Conservation (phyloP, 2,888 invertebrate genomes). For the Tolmerus cingulatus region DNA sequence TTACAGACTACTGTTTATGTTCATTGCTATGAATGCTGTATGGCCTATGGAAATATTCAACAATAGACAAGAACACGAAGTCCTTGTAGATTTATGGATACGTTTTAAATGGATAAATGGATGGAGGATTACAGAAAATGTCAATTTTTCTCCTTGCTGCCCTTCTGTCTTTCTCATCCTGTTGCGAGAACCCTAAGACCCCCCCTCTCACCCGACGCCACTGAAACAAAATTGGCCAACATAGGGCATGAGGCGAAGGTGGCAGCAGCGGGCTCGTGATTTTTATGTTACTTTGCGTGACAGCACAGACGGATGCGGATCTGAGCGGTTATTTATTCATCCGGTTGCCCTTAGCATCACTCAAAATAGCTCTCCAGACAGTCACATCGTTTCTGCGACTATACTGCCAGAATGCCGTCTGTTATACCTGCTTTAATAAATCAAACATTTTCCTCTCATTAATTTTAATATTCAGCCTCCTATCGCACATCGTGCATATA, state of each 20-base stretch:
- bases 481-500: background rate
- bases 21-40: constrained; percentile 29
- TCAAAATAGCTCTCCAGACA: background rate
- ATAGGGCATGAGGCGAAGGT: background rate
- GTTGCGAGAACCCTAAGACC: background rate
- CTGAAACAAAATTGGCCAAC: background rate
- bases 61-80: constrained; percentile 26
- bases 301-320: background rate
- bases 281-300: background rate
- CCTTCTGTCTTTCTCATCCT: background rate
- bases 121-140: background rate
- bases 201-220: background rate
- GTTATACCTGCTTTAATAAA: background rate
- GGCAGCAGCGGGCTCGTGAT: background rate
- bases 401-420: background rate
- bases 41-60: constrained; percentile 27
- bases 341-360: background rate
- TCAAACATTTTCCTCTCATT: background rate
- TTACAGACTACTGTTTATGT: constrained; percentile 35
- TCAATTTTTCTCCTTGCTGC: constrained; percentile 1
- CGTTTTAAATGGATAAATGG: constrained; percentile 17
- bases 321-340: background rate
- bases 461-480: background rate
- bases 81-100: constrained; percentile 27
- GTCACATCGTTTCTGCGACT: background rate